Evolutionary conservation across 2,888 invertebrate species (phyloP), one percentile per base, ranked within the genome.

Genomic region (Melieria crassipennis): DNA sequence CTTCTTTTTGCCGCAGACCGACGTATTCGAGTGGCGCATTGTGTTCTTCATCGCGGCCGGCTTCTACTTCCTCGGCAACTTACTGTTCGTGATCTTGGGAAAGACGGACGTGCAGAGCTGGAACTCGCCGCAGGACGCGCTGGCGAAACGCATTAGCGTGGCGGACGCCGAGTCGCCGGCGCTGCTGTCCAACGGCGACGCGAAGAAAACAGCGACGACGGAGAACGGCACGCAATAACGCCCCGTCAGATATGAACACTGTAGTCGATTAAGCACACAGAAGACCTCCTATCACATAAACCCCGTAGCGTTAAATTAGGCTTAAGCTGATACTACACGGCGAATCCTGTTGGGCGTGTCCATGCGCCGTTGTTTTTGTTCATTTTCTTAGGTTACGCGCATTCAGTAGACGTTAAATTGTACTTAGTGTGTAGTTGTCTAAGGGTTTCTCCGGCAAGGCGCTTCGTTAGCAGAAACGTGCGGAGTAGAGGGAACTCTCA

Each of bases 21-120:
- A 88, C 62, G 81, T 86, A 1, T 70, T 73, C 0, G 86, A 88
- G 65, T 91, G 91, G 91, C 85, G 87, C 42, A 83, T 82, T 10
- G 89, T 90, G 5, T 91, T 91, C 79, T 89, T 89, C 71, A 82
- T 90, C 58, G 87, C 91, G 0, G 88, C 89, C 1, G 85, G 81
- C 4, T 85, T 91, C 56, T 89, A 90, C 75, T 87, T 90, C 62
- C 4, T 88, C 4, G 88, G 89, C 9, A 90, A 90, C 78, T 82
- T 89, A 60, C 77, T 91, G 6, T 91, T 90, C 72, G 78, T 90
- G 4, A 75, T 90, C 16, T 88, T 89, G 73, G 90, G 89, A 1
- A 86, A 87, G 50, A 90, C 89, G 1, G 87, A 89, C 30, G 83
- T 89, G 0, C 91, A 91, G 78, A 84, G 87, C 73, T 91, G 91